Base-by-base conservation (phyloP, 2,797 vertebrate genomes). In the Cynopterus sphinx region DNA sequence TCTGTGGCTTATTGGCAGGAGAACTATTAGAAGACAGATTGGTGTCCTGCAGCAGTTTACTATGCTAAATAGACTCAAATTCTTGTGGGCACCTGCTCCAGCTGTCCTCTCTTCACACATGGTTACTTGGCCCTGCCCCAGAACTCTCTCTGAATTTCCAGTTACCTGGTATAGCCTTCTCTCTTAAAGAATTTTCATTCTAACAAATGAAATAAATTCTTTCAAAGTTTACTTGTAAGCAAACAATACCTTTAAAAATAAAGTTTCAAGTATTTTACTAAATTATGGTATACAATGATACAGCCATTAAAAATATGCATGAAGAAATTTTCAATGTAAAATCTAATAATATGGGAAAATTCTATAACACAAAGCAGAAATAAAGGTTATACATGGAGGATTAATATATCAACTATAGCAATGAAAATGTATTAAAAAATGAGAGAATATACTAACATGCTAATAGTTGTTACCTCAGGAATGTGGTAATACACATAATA, bases 1-100 rank as follows among this genome's bases (percentile, higher is more conserved):
- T 96, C 73, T 61, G 74, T 74, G 88, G 86, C 96, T 93, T 97
- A 92, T 78, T 98, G 98, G 97, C 97, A 97, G 0, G 17, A 85
- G 85, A 68, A 75, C 12, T 1, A 61, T 91, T 2, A 0, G 19
- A 97, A 95, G 95, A 96, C 97, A 98, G 94, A 95, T 93, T 68
- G 0, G 85, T 85, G 84, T 98, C 97, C 94, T 33, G 11, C 59
- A 95, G 82, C 96, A 89, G 89, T 78, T 96, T 91, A 26, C 59
- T 1, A 26, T 0, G 0, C 85, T 92, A 94, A 75, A 86, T 49
- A 78, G 94, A 31, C 4, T 43, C 81, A 74, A 70, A 82, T 5
- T 10, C 65, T 91, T 49, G 46, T 61, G 1, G 0, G 26, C 39
- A 81, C 51, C 88, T 39, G 41, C 95, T 81, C 84, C 90, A 86